These are phyloP conservation scores for Molossus alvarezi DNA, from an alignment of 2,797 vertebrate species.

Conservation along the genomic window DNA sequence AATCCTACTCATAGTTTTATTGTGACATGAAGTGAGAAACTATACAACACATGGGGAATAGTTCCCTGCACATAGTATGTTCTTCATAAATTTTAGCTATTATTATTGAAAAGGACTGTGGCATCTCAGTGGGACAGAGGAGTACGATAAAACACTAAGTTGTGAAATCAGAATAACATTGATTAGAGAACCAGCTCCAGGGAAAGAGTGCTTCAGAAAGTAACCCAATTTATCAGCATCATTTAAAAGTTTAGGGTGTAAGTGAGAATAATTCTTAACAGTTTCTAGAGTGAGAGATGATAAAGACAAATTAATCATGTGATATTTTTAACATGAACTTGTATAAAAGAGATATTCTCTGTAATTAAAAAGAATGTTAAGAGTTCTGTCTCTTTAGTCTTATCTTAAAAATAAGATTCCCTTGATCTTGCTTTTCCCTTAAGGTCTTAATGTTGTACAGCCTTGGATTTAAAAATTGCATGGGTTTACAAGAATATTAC, in stretches of 20 bases:
- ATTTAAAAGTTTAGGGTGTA: conserved; percentile 27
- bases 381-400: conserved; percentile 31
- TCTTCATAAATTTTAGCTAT: conserved; percentile 17
- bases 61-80: neutral
- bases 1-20: neutral
- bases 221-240: neutral
- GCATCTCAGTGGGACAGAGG: neutral
- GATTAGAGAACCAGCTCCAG: neutral
- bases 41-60: neutral
- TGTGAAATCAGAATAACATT: conserved; percentile 14
- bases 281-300: neutral
- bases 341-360: neutral
- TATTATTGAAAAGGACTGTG: conserved; percentile 12
- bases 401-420: conserved; percentile 44
- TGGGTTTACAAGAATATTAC: conserved; percentile 18
- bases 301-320: conserved; percentile 50
- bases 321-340: conserved; percentile 24
- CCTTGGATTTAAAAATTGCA: neutral
- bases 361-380: neutral
- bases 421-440: conserved; percentile 40
- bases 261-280: neutral
- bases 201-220: conserved; percentile 26
- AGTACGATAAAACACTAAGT: neutral
- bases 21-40: conserved; percentile 42
- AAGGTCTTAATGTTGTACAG: neutral